A percentile compares a stretch with the other conserved stretches of the same genome.
Conservation (phyloP, 2,888 invertebrate species). For the Palloptera scutellata region DNA sequence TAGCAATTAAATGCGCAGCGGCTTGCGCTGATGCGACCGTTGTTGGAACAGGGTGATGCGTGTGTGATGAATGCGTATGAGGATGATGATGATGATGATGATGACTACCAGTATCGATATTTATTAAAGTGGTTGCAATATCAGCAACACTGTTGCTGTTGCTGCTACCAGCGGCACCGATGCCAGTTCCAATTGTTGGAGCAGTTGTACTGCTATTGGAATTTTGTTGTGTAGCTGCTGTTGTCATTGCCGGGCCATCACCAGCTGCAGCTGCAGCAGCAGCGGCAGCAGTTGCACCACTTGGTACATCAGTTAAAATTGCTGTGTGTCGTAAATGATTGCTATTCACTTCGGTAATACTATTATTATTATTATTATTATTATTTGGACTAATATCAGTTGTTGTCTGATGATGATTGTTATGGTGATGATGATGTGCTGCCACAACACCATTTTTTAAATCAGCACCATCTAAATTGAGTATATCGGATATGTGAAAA, state of each 20-base stretch:
- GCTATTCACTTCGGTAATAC: slow-evolving; percentile 37
- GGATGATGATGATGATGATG: slow-evolving; percentile 8
- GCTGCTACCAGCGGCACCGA: slow-evolving; percentile 16
- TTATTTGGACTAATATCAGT: slow-evolving; percentile 35
- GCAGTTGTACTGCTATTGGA: slow-evolving; percentile 28
- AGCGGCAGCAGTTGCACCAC: slow-evolving; percentile 10
- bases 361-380: slow-evolving; percentile 43
- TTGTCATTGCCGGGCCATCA: slow-evolving; percentile 35
- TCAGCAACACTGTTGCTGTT: too few relatives aligned
- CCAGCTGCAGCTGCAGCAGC: slow-evolving; percentile 20
- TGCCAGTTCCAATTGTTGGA: slow-evolving; percentile 31
- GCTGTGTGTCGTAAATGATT: slow-evolving; percentile 36
- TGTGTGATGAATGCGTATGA: slow-evolving; percentile 4
- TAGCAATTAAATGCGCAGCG: slow-evolving; percentile 59
- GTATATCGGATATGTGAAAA: slow-evolving; percentile 92
- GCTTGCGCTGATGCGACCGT: slow-evolving; percentile 52
- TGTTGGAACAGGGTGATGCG: slow-evolving; percentile 36
- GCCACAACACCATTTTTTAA: slow-evolving; percentile 56
- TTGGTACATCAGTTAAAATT: slow-evolving; percentile 31
- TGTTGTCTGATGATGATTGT: slow-evolving; percentile 14
- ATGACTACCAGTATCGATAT: too few relatives aligned
- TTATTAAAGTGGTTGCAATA: too few relatives aligned
- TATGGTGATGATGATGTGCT: slow-evolving; percentile 24
- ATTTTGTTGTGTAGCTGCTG: slow-evolving; percentile 34
- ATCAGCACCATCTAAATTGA: slow-evolving; percentile 81